Evolutionary conservation across 2,797 vertebrate genomes (phyloP).

Genomic region (Acrossocheilus wenchowensis): DNA sequence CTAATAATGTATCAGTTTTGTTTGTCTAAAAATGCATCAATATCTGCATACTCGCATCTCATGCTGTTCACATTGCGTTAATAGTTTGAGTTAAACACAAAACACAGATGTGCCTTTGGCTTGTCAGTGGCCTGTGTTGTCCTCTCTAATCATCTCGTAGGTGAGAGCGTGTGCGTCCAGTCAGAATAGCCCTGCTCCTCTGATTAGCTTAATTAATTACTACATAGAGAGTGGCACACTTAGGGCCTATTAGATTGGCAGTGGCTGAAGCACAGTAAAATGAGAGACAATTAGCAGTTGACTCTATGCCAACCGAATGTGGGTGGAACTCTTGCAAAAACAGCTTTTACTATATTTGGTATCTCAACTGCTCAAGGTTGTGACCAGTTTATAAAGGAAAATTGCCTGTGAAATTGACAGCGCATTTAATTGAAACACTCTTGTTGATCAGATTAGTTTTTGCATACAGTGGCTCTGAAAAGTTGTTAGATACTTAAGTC

Average conservation of each 20-base stretch:
- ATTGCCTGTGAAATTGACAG: constrained; percentile 12
- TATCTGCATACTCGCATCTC: neutral
- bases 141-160: constrained; percentile 70
- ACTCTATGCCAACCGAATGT: constrained; percentile 58
- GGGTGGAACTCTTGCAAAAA: constrained; percentile 49
- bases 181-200: constrained; percentile 65
- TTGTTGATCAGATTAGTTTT: neutral
- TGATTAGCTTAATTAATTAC: constrained; percentile 76
- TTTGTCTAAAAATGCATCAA: neutral
- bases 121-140: constrained; percentile 33
- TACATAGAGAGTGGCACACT: constrained; percentile 67
- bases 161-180: constrained; percentile 59
- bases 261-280: constrained; percentile 64
- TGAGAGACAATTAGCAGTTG: constrained; percentile 67
- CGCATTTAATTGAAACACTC: neutral
- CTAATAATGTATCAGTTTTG: neutral
- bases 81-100: neutral
- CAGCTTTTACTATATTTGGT: constrained; percentile 21
- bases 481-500: neutral
- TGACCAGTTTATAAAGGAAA: constrained; percentile 16
- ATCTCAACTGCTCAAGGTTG: constrained; percentile 21
- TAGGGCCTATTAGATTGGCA: constrained; percentile 66
- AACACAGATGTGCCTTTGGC: constrained; percentile 49
- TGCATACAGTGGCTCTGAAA: neutral
- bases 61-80: neutral